A percentile compares a stretch with the other conserved stretches of the same genome.
Evolutionary conservation across 2,888 invertebrate genomes (phyloP).

Genomic region (Acanthoscelides obtectus): DNA sequence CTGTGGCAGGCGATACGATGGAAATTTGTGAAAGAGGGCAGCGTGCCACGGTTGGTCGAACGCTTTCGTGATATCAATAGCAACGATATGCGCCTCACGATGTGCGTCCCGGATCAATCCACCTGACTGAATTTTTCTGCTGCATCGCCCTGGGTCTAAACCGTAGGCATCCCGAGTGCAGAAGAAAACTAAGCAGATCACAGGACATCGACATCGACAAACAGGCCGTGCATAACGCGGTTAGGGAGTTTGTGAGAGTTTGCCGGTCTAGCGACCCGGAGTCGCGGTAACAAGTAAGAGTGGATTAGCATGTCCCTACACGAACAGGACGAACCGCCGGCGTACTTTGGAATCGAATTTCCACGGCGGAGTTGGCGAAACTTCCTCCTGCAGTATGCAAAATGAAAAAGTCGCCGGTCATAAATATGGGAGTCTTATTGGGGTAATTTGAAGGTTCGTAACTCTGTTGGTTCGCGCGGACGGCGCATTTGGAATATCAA

Average conservation of each 20-base stretch:
- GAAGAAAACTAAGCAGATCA: not conserved
- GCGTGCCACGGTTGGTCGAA: too few species aligned
- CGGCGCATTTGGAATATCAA: not conserved
- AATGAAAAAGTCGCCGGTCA: not conserved
- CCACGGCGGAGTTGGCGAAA: not conserved
- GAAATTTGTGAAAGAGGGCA: too few species aligned
- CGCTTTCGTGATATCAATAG: too few species aligned
- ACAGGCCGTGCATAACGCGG: not conserved
- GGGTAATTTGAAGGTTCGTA: not conserved
- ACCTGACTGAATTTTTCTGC: too few species aligned
- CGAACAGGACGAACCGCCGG: not conserved
- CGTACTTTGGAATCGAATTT: not conserved
- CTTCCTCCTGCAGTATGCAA: not conserved
- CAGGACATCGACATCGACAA: not conserved
- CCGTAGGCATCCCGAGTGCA: not conserved
- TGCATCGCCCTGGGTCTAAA: too few species aligned
- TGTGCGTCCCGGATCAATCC: too few species aligned
- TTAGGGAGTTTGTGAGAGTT: not conserved
- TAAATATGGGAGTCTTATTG: not conserved
- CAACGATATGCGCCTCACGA: too few species aligned
- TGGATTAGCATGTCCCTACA: not conserved
- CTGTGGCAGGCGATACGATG: too few species aligned
- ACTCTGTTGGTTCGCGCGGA: not conserved
- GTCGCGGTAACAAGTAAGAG: not conserved
- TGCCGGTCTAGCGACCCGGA: not conserved